Evolutionary conservation across 2,888 invertebrate genomes (phyloP), one percentile per base, ranked within the genome.

Genomic region (Diaphora mendica): DNA sequence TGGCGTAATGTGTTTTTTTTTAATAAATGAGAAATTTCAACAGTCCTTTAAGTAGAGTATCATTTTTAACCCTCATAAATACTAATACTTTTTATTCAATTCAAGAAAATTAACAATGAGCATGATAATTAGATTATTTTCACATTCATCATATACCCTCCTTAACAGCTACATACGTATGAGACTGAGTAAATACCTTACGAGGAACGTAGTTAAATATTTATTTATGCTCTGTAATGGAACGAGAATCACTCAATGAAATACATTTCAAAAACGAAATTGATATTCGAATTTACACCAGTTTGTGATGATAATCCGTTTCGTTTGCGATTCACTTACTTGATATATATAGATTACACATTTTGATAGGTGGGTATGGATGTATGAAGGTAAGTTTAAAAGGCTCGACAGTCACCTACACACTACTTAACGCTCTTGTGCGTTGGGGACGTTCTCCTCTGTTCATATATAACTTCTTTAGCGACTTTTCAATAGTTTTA

Each of bases 261-360:
- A 76, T 66, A 30, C 67, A 77, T 77, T 76, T 74, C 33, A 33
- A 76, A 76, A 78, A 68, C 65, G 68, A 75, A 82, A 82, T 84
- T 80, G 77, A 66, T 69, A 77, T 78, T 78, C 70, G 75, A 75
- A 79, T 85, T 80, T 77, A 85, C 77, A 82, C 74, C 72, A 64
- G 71, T 76, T 73, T 70, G 66, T 69, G 76, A n/a, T 69, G 76
- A n/a, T 80, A 77, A 85, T 76, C 79, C 72, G 44, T 69, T 75
- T n/a, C n/a, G n/a, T n/a, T n/a, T n/a, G n/a, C n/a, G n/a, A n/a
- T n/a, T n/a, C n/a, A n/a, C n/a, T n/a, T n/a, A n/a, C n/a, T n/a
- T n/a, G n/a, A n/a, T n/a, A n/a, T n/a, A n/a, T n/a, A n/a, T n/a
- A n/a, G n/a, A n/a, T n/a, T n/a, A n/a, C 13, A 64, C 30, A 0